Base-by-base conservation (phyloP, 30 jellyfish, hydroid and myxozoan species). In the Pseudorhiza aurosa region DNA sequence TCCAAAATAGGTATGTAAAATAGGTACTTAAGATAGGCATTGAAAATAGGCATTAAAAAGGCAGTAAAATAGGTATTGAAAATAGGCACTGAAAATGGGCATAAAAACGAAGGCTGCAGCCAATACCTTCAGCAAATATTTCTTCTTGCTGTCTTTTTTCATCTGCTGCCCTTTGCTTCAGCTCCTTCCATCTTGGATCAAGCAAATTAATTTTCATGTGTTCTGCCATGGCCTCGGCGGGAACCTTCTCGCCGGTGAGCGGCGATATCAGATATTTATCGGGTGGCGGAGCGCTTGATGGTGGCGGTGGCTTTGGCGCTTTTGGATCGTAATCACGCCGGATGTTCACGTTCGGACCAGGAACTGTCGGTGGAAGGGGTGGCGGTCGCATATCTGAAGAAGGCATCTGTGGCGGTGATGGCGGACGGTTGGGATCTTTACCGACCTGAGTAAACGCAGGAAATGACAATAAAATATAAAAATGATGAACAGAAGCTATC, bases 101-200 rank as follows among this genome's bases (percentile, higher is more conserved):
- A n/a, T n/a, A n/a, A n/a, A n/a, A n/a, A n/a, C n/a, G n/a, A n/a
- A n/a, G n/a, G n/a, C n/a, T n/a, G n/a, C n/a, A n/a, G n/a, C n/a
- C n/a, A n/a, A n/a, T 19, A 87, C 99, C 99, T 67, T 70, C 96
- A n/a, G 99, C 95, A 81, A 88, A 77, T 92, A 94, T 85, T 45
- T 87, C 67, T 24, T 94, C 99, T 68, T 87, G 96, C 59, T 94
- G 97, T 45, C 97, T 58, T 46, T 94, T 94, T 83, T 88, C 99
- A 10, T 80, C 97, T 6, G 89, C 85, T 27, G 86, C 85, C 40
- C 90, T 81, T 47, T 94, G 96, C 72, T 88, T 88, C 51, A 81
- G 83, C 77, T 87, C 99, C 72, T 94, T 94, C 97, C 97, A 94
- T 39, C 96, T 50, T 11, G 99, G 99, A 73, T 94, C 99, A 24